Conservation (phyloP, 2,113 vertebrate genomes). For the Gymnogyps californianus region DNA sequence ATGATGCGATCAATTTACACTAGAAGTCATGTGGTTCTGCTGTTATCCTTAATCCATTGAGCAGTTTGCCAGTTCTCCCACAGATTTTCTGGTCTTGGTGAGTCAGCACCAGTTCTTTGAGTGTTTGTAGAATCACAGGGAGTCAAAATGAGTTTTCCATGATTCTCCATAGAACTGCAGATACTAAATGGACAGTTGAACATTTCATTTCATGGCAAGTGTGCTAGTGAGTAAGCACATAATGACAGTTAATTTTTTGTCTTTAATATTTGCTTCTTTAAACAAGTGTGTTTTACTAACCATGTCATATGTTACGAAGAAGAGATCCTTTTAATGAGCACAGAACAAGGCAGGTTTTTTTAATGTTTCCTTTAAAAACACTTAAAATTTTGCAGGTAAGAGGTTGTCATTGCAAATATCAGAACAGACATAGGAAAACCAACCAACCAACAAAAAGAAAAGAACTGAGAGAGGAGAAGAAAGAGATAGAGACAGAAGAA, state of each 20-base stretch:
- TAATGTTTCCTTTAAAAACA: background rate
- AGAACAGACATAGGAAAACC: background rate
- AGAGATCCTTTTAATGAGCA: background rate
- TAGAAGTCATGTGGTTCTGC: background rate
- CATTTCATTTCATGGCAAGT: background rate
- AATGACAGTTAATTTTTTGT: background rate
- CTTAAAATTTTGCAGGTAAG: background rate
- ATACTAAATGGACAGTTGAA: background rate
- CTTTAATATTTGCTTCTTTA: background rate
- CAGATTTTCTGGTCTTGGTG: background rate
- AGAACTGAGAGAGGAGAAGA: background rate
- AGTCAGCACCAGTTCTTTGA: background rate
- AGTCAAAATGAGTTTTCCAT: background rate
- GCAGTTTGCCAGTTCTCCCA: background rate
- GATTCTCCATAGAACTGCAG: background rate
- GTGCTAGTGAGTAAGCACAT: background rate
- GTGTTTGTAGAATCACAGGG: background rate
- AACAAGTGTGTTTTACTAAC: background rate
- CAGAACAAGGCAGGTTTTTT: background rate
- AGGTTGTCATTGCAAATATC: background rate
- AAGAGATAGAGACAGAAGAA: background rate
- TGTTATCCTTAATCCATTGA: background rate
- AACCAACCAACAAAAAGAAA: background rate
- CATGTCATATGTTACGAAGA: background rate
- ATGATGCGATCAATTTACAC: background rate